These are phyloP conservation scores for Melinaea marsaeus DNA, from an alignment of 2,888 invertebrate genomes.

Conservation along the genomic window DNA sequence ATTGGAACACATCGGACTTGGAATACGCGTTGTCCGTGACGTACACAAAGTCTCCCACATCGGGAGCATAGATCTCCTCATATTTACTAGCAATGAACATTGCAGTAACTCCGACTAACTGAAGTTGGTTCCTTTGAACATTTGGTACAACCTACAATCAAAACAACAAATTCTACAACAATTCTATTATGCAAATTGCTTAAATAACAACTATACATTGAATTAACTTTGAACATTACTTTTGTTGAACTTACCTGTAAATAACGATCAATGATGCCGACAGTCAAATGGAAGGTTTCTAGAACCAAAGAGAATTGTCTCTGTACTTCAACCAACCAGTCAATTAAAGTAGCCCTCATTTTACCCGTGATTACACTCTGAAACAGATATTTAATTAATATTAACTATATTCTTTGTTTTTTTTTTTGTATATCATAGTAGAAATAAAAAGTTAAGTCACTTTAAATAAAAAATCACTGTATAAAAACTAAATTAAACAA, in stretches of 20 bases:
- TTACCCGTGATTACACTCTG: slow-evolving; percentile 82
- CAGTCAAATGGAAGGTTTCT: slow-evolving; percentile 93
- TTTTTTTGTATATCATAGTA: not conserved
- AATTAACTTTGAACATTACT: not conserved
- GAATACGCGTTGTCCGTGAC: slow-evolving; percentile 93
- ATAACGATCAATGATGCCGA: slow-evolving; percentile 93
- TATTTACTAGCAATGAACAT: slow-evolving; percentile 96
- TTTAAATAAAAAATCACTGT: too few relatives aligned
- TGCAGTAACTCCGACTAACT: slow-evolving; percentile 92
- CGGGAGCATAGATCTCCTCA: slow-evolving; percentile 95
- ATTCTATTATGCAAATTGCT: too few relatives aligned
- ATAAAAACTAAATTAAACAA: slow-evolving; percentile 16
- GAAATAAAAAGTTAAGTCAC: too few relatives aligned
- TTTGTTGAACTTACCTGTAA: slow-evolving; percentile 79
- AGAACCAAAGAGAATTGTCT: slow-evolving; percentile 88
- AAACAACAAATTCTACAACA: not conserved
- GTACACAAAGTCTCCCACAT: slow-evolving; percentile 91
- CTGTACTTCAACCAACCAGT: slow-evolving; percentile 97
- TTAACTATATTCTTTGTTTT: not conserved
- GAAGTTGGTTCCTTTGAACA: slow-evolving; percentile 84
- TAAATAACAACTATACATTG: not conserved
- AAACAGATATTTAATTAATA: slow-evolving; percentile 29
- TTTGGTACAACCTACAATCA: slow-evolving; percentile 75
- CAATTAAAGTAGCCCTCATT: slow-evolving; percentile 93
- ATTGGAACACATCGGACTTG: slow-evolving; percentile 85